These are phyloP conservation scores for Ammodytes dubius DNA, from an alignment of 2,113 vertebrate genomes.

Conservation along the genomic window DNA sequence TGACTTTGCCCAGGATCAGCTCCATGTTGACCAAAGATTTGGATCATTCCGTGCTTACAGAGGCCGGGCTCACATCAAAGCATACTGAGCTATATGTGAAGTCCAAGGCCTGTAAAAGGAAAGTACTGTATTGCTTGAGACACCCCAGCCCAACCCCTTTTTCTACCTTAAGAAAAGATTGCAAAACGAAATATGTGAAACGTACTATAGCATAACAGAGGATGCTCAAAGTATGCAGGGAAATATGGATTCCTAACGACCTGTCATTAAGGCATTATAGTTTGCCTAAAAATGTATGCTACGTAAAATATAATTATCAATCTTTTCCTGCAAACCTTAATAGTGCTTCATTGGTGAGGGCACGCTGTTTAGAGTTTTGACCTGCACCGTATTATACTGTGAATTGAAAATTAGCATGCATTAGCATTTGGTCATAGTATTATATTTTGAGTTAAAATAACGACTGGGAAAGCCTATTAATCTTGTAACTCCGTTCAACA, in stretches of 20 bases:
- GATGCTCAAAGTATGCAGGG: neutral
- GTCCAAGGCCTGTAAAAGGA: neutral
- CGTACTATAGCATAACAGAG: neutral
- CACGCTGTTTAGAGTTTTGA: neutral
- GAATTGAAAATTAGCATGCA: neutral
- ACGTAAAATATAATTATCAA: too few relatives aligned
- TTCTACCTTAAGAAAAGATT: neutral
- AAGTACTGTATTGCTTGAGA: neutral
- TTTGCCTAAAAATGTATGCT: too few relatives aligned
- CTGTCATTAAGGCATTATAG: neutral
- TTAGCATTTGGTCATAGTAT: constrained; percentile 6
- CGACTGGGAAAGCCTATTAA: neutral
- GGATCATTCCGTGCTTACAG: neutral
- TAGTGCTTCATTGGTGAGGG: too few relatives aligned
- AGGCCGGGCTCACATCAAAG: constrained; percentile 7
- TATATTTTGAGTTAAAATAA: neutral
- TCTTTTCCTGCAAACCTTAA: neutral
- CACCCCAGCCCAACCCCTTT: neutral
- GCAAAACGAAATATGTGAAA: constrained; percentile 6
- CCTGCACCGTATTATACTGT: neutral
- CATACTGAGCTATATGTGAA: constrained; percentile 3
- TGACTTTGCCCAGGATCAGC: neutral
- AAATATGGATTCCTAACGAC: neutral
- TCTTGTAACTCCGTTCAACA: neutral
- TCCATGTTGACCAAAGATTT: neutral